Evolutionary conservation across 2,888 invertebrate genomes (phyloP), one percentile per base, ranked within the genome.

Genomic region (Hyppa rectilinea): DNA sequence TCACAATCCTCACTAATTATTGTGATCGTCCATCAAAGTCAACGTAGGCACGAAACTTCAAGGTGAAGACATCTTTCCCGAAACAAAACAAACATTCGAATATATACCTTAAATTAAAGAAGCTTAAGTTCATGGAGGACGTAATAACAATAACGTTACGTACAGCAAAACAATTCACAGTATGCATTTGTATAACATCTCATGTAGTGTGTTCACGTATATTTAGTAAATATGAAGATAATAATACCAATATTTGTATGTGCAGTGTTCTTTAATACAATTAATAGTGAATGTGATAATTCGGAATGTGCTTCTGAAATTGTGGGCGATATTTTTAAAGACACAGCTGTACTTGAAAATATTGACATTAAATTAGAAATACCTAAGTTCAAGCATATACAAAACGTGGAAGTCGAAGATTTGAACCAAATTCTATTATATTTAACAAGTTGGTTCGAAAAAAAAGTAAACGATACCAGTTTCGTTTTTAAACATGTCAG

Each of bases 171-270:
- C 75, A 75, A 67, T 84, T 83, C 71, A 73, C 82, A 78, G 69
- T 81, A 79, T 89, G 90, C 94, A 94, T 92, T 94, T 90, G 91
- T 90, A 86, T 89, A 83, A 81, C 82, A 87, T 80, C 90, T 75
- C 80, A 89, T 89, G 78, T 62, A 81, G 84, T 82, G 90, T 74
- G 78, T 73, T 85, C 85, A 93, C 94, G 94, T 90, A 83, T 90
- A 86, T 85, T 83, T 84, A 75, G 81, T 77, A 81, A 82, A 86
- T 85, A 88, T 89, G 87, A 84, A 81, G 75, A 81, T 80, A 79
- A 87, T 88, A 78, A 85, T 90, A 87, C 71, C 85, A 69, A 68
- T 84, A 63, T 50, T 79, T 36, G 38, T 87, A 12, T 80, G 83
- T 81, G 69, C 85, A 43, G 74, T 89, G 47, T 79, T 87, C 29